These are phyloP conservation scores for Bathybates hornii DNA, from an alignment of 2,113 vertebrate genomes.

Conservation along the genomic window DNA sequence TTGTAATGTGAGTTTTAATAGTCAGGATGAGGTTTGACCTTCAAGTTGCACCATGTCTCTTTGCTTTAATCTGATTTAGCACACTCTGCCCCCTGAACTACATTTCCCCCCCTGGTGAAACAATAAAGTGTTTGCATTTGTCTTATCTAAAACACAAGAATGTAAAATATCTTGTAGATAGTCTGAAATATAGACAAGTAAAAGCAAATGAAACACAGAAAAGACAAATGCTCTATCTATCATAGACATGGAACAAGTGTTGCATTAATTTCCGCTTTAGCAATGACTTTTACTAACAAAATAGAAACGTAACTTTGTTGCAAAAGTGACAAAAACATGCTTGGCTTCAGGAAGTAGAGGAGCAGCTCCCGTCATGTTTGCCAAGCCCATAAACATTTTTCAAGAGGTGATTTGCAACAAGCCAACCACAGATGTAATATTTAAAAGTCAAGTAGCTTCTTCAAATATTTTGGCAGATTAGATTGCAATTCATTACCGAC, in stretches of 20 bases:
- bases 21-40: conserved; percentile 18
- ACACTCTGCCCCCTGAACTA: not conserved
- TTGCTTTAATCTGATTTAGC: conserved; percentile 16
- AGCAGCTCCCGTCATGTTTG: not conserved
- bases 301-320: not conserved
- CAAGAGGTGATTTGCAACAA: not conserved
- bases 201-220: not conserved
- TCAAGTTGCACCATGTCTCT: not conserved
- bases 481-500: not conserved
- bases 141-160: not conserved
- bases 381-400: not conserved
- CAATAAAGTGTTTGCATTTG: not conserved
- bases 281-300: not conserved
- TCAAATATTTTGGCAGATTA: not conserved
- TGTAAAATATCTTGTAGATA: not conserved
- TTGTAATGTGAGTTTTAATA: conserved; percentile 14
- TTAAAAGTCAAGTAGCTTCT: not conserved
- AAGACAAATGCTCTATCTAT: not conserved
- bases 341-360: not conserved
- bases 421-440: not conserved
- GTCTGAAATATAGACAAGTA: not conserved
- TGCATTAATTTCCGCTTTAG: not conserved
- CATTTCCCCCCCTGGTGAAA: rapidly evolving
- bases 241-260: not conserved
- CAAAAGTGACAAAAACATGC: not conserved